Evolutionary conservation across 2,888 invertebrate genomes (phyloP).

Genomic region (Aphodius sticticus): DNA sequence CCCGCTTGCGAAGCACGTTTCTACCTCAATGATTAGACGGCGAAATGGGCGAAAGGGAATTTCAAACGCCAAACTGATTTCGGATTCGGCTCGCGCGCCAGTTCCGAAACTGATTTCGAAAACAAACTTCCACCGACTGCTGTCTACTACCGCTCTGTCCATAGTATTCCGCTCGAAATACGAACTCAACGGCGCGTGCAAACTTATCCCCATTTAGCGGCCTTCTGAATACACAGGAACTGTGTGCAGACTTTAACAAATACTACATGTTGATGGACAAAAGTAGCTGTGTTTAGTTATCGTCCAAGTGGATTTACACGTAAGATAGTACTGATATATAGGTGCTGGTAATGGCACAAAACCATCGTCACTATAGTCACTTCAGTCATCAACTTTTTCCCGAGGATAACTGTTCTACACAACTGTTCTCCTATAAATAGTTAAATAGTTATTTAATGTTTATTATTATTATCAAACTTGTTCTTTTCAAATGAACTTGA

Average conservation of each 20-base stretch:
- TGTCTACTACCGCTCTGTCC: not conserved
- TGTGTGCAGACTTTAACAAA: not conserved
- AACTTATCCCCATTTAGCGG: not conserved
- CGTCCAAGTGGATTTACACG: no score
- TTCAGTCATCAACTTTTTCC: no score
- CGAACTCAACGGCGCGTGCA: slow-evolving; percentile 4
- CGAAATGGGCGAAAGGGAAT: slow-evolving; percentile 44
- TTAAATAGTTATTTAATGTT: no score
- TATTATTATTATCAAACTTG: no score
- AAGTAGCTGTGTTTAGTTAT: not conserved
- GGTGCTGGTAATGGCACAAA: no score
- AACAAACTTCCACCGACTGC: slow-evolving; percentile 45
- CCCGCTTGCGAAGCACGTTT: slow-evolving; percentile 45
- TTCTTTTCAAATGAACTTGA: no score
- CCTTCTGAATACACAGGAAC: not conserved
- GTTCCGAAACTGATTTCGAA: slow-evolving; percentile 53
- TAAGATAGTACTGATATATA: no score
- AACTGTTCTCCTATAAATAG: no score
- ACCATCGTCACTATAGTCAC: no score
- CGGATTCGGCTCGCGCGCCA: slow-evolving; percentile 46
- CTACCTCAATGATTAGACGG: slow-evolving; percentile 51
- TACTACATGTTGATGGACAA: not conserved
- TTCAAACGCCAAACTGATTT: slow-evolving; percentile 50
- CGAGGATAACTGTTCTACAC: no score
- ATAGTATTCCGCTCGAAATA: not conserved